Evolutionary conservation across 2,888 invertebrate genomes (phyloP), one percentile per base, ranked within the genome.

Genomic region (Pherbina coryleti): DNA sequence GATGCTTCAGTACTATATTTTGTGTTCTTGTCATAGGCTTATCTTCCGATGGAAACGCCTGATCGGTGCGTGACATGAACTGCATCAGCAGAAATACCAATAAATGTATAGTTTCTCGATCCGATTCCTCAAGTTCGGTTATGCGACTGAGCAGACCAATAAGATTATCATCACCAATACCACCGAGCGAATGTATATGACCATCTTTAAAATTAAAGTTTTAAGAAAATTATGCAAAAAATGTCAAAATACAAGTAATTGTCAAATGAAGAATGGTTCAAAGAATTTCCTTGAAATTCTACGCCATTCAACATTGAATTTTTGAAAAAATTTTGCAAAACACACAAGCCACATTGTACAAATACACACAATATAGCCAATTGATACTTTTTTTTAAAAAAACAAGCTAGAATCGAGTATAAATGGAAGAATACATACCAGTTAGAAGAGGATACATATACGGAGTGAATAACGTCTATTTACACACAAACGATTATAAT

Each of bases 21-120:
- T 98, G 97, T 0, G 94, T 94, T 87, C 94, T 95, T 0, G 93
- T 92, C 14, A 94, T 89, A 55, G 93, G 91, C 84, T 97, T 97
- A 83, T 98, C 97, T 84, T 98, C 97, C 0, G 94, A 94, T 0
- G 96, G 96, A 86, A 93, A 95, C 0, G 96, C 96, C 89, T 94
- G 94, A 87, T 95, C 95, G 31, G 93, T 92, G 84, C 94, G 91
- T 0, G 97, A 96, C 87, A 98, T 91, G 89, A 98, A 98, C 91
- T 98, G 98, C 95, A 99, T 98, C 17, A 99, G 92, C n/a, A 99
- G 92, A 84, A 98, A 97, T 14, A 98, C 95, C 53, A 99, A 91
- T 34, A 98, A 91, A 88, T 98, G 98, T 84, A 98, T 96, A 0
- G 99, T 98, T 90, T 99, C 98, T 82, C 95, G 93, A 87, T 99